phyloP scores from a whole-genome alignment of 2,888 invertebrate species.

The Euclidia mi region DNA sequence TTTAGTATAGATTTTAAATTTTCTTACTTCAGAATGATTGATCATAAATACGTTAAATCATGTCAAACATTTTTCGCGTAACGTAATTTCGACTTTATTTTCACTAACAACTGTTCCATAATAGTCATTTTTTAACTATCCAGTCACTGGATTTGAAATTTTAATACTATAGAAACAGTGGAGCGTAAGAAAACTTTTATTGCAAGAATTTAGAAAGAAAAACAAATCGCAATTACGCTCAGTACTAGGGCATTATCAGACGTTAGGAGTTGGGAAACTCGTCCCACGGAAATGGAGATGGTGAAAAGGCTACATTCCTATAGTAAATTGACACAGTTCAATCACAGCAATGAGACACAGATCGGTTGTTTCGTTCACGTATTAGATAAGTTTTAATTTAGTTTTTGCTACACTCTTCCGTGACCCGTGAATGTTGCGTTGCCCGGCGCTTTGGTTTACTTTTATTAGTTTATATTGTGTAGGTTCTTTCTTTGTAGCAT shows the following conservation, averaged over 20 bases:
- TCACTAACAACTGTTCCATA: too few species aligned
- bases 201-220: too few species aligned
- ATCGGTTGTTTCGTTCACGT: slow-evolving; percentile 54
- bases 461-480: slow-evolving; percentile 51
- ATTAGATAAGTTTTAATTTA: slow-evolving; percentile 81
- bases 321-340: slow-evolving; percentile 51
- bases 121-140: too few species aligned
- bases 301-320: slow-evolving; percentile 31
- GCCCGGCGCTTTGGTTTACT: slow-evolving; percentile 43
- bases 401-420: slow-evolving; percentile 72
- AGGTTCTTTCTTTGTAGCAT: slow-evolving; percentile 34
- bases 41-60: too few species aligned
- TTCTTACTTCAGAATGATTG: too few species aligned
- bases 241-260: slow-evolving; percentile 35
- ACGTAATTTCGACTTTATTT: too few species aligned
- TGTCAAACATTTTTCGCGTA: too few species aligned
- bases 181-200: too few species aligned
- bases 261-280: slow-evolving; percentile 45
- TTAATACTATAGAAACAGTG: too few species aligned
- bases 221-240: too few species aligned
- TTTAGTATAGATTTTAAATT: too few species aligned
- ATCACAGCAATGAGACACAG: slow-evolving; percentile 57
- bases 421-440: slow-evolving; percentile 55
- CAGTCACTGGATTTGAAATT: too few species aligned
- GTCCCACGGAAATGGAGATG: slow-evolving; percentile 34